phyloP scores from a whole-genome alignment of 2,797 vertebrate genomes.

The Coregonus sp. region DNA sequence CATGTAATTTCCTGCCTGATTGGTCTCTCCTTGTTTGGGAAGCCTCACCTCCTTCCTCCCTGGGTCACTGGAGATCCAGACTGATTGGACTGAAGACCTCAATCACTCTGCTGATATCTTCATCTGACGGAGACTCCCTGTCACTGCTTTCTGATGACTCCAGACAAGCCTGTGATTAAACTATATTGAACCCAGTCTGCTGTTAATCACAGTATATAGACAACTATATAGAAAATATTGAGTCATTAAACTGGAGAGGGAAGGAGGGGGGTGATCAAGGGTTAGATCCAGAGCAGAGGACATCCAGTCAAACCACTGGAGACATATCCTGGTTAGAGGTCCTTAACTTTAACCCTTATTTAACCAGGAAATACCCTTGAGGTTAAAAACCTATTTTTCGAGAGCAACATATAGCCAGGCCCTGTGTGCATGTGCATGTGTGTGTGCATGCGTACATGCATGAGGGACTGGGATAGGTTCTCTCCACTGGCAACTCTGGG shows the following conservation, averaged over 20 bases:
- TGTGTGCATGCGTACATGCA: neutral
- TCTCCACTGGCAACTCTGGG: neutral
- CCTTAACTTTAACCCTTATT: neutral
- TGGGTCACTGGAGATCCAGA: neutral
- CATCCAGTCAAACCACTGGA: neutral
- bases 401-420: neutral
- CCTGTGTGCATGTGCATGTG: conserved; percentile 6
- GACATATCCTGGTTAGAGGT: neutral
- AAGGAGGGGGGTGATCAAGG: conserved; percentile 22
- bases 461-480: neutral
- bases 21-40: conserved; percentile 9
- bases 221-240: conserved; percentile 35
- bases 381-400: too few relatives aligned
- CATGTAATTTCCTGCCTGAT: conserved; percentile 27
- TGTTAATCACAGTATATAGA: conserved; percentile 40
- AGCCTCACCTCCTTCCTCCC: neutral
- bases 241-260: conserved; percentile 29
- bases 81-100: conserved; percentile 10
- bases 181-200: conserved; percentile 18
- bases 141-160: conserved; percentile 11
- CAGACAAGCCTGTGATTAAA: conserved; percentile 24
- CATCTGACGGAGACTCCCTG: neutral
- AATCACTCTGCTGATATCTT: conserved; percentile 22
- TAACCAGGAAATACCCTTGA: too few relatives aligned
- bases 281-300: conserved; percentile 31